Base-by-base conservation (phyloP, 2,888 invertebrate genomes). In the Pasiphila rectangulata region DNA sequence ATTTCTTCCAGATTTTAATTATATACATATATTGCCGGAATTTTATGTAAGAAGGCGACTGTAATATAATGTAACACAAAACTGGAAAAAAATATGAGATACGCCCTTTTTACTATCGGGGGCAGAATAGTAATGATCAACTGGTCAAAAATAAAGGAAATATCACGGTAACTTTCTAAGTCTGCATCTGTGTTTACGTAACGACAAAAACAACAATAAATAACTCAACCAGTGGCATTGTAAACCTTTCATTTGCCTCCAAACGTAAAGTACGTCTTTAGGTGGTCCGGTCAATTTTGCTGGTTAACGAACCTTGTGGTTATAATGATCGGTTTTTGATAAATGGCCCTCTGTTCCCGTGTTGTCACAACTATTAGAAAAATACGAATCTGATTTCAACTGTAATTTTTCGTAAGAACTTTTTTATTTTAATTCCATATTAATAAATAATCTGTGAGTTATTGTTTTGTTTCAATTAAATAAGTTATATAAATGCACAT, bases 171-270 rank as follows among this genome's bases (percentile, higher is more conserved):
- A 59, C 59, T 59, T 59, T 59, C 59, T 55, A 59, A 56, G 52
- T 56, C 56, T 52, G 50, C 54, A 54, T 54, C 46, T 27, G 40
- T 35, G 46, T 45, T 59, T 56, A 57, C 54, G 53, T 57, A 59
- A 58, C 48, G 6, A 39, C 36, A 45, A 59, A 52, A 56, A 52
- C 37, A 46, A 56, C n/a, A 53, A 53, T 47, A 39, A 44, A 32
- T 34, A 35, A 44, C 46, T 19, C 39, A 51, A 20, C 20, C 37
- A 19, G 13, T 24, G 27, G 21, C 36, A 39, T 7, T 16, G 39
- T 20, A 44, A 29, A 45, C 50, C 41, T 50, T 45, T 45, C 50
- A 47, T 37, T 45, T 45, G 30, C 16, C 24, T 17, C n/a, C n/a
- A n/a, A n/a, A 16, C 30, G 23, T 35, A 29, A 15, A 24, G 29